These are phyloP conservation scores for Amorpha juglandis DNA, from an alignment of 2,888 invertebrate species.

Conservation along the genomic window DNA sequence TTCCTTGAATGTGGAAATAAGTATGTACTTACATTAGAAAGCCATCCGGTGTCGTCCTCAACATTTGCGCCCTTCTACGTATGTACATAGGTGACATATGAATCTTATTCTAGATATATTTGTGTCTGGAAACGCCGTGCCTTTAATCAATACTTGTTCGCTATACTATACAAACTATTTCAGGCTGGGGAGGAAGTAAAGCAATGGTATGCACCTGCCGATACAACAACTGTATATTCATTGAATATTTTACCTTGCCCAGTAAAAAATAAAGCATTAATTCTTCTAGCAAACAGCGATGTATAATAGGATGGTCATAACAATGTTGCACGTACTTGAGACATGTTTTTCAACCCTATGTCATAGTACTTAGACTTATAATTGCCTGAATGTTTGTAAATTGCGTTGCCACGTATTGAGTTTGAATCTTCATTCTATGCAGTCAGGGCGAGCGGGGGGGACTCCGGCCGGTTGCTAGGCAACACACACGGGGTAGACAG, in stretches of 20 bases:
- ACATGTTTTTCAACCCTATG: constrained; percentile 9
- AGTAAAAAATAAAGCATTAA: not conserved
- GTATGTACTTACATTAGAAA: no score
- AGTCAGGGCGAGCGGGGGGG: constrained; percentile 33
- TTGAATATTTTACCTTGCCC: not conserved
- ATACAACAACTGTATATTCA: not conserved
- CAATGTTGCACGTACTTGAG: constrained; percentile 3
- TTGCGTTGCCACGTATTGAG: constrained; percentile 3
- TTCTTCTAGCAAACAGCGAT: not conserved
- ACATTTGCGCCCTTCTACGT: constrained; percentile 5
- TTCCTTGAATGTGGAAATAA: no score
- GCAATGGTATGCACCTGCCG: constrained; percentile 22
- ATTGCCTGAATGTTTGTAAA: not conserved
- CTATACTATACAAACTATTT: not conserved
- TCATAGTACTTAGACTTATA: not conserved
- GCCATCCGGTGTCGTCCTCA: not conserved
- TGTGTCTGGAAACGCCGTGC: constrained; percentile 14
- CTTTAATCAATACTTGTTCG: constrained; percentile 17
- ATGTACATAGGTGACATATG: not conserved
- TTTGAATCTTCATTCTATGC: constrained; percentile 30
- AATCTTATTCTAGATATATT: constrained; percentile 16
- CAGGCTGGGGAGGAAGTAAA: constrained; percentile 20
- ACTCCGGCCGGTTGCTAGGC: constrained; percentile 46
- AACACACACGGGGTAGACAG: constrained; percentile 32
- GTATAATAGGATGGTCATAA: not conserved